A percentile compares a stretch with the other conserved stretches of the same genome.
Evolutionary conservation across 2,113 vertebrate genomes (phyloP).

Genomic region (Leucoraja erinaceus): DNA sequence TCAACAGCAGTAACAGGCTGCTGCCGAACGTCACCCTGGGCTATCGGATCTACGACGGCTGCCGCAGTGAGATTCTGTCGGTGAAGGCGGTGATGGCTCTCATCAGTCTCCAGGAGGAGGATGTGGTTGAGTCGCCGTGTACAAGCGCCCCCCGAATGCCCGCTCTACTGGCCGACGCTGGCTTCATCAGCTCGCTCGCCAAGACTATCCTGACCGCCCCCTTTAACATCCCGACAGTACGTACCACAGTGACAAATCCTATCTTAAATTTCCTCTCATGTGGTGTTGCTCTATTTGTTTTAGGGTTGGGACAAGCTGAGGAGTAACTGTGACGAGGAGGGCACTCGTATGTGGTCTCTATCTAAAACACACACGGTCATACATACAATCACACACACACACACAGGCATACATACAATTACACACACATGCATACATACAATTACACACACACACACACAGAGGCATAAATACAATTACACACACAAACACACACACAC

Average conservation of each 20-base stretch:
- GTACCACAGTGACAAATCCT: too few relatives aligned
- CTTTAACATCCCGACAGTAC: conserved; percentile 61
- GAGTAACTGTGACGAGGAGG: too few relatives aligned
- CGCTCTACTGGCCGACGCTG: conserved; percentile 61
- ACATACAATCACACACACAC: too few relatives aligned
- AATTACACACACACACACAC: too few relatives aligned
- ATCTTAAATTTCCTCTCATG: background rate
- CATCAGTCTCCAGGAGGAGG: conserved; percentile 51
- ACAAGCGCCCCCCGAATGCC: conserved; percentile 51
- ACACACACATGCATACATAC: too few relatives aligned
- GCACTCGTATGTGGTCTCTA: too few relatives aligned
- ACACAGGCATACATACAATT: too few relatives aligned
- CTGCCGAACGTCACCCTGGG: conserved; percentile 59
- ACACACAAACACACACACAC: too few relatives aligned
- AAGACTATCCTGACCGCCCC: conserved; percentile 56
- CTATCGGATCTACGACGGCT: conserved; percentile 63
- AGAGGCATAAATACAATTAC: too few relatives aligned
- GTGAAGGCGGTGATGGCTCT: conserved; percentile 60
- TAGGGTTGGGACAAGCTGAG: background rate
- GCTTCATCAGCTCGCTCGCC: conserved; percentile 58
- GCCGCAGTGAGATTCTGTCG: conserved; percentile 56
- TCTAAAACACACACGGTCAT: too few relatives aligned
- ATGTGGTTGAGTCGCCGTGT: conserved; percentile 42
- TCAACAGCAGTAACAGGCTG: conserved; percentile 53
- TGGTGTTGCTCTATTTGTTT: background rate